These are phyloP conservation scores for Rhopalosiphum nymphaeae DNA, from an alignment of 2,888 invertebrate genomes.

Conservation along the genomic window DNA sequence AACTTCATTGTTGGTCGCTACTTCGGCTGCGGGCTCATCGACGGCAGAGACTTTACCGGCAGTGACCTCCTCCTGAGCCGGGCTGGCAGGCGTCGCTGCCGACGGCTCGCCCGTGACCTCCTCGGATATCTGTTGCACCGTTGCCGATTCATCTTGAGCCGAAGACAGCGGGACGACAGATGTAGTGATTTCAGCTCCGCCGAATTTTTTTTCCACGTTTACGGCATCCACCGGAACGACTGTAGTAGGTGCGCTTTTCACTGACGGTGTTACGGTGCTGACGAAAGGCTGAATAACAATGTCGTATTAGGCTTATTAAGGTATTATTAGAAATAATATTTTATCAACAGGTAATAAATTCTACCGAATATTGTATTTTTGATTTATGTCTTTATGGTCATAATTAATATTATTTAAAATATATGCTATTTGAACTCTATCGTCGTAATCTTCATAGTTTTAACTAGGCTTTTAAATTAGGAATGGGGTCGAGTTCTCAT, in stretches of 20 bases:
- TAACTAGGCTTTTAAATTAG: not conserved
- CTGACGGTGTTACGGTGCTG: not conserved
- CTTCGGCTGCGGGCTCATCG: not conserved
- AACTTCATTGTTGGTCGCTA: not conserved
- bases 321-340: not conserved
- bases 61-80: constrained; percentile 37
- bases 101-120: constrained; percentile 22
- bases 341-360: not conserved
- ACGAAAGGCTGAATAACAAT: not conserved
- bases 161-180: not conserved
- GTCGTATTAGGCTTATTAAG: not conserved
- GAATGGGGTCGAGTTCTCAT: not conserved
- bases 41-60: not conserved
- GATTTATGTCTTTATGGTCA: not conserved
- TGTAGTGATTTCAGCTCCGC: not conserved
- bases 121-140: constrained; percentile 1
- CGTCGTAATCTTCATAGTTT: not conserved
- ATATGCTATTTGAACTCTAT: not conserved
- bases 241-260: not conserved
- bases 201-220: not conserved
- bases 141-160: constrained; percentile 14
- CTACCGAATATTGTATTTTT: not conserved
- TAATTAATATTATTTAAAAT: not conserved
- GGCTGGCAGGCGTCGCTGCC: not conserved
- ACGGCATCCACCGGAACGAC: not conserved